Base-by-base conservation (phyloP, 2,113 vertebrate genomes). In the Muntiacus reevesi region DNA sequence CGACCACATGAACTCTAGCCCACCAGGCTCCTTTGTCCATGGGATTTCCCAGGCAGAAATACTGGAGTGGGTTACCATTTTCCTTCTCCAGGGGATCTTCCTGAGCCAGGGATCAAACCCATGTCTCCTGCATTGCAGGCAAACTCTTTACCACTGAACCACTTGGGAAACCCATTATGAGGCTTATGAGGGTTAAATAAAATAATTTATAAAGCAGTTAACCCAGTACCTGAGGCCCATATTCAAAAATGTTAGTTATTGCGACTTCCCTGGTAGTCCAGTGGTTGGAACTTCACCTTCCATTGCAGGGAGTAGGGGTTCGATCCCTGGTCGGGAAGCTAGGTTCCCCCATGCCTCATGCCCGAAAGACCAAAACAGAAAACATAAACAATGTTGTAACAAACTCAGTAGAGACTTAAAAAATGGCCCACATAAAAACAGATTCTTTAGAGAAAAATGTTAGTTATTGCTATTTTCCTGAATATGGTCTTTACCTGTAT, bases 1-100 rank as follows among this genome's bases (percentile, higher is more conserved):
- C 0, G 1, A 76, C 12, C 40, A 6, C 71, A 40, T 13, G 40
- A 43, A 15, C 71, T 27, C 7, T 43, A 76, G 23, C 71, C 71
- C 0, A 0, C 71, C 40, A 27, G 40, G 40, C 71, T 43, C 40
- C 40, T 76, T 40, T 43, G 71, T 76, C 40, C 71, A 27, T 76
- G 40, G 23, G 71, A 40, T 76, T 76, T 43, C 40, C 11, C 36
- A 76, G 71, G 71, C 71, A 43, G 25, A 27, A 27, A 76, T 27
- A 43, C 23, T 76, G 40, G 71, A 4, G 40, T 43, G 23, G 71
- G 71, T 14, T 76, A 40, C 23, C 40, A 43, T 76, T 76, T 76
- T 6, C 71, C 71, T 76, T 43, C 71, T 76, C 40, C 36, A 27
- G 40, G 40, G 71, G 23, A 43, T 27, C 40, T 76, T 76, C 36